Percentiles rank a stretch among this genome's conserved stretches.
Evolutionary conservation across 2,888 invertebrate species (phyloP).

Genomic region (Pachycephus smyrnensis): DNA sequence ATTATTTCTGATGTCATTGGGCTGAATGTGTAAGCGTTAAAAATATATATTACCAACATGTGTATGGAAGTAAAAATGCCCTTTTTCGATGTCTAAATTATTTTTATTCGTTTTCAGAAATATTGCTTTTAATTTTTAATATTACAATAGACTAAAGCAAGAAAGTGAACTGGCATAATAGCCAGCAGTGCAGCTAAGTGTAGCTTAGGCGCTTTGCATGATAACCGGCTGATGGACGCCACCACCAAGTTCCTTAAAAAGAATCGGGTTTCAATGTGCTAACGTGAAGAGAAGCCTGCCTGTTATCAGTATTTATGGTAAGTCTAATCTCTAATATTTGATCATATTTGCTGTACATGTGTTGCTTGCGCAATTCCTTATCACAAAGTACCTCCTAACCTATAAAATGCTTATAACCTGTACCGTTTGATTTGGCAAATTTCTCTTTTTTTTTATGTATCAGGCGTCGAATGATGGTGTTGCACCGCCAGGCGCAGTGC

Average conservation of each 20-base stretch:
- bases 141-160: not conserved
- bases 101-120: not conserved
- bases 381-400: not conserved
- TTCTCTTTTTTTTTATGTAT: not conserved
- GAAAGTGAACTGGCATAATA: not conserved
- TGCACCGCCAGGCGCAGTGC: constrained; percentile 53
- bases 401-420: not conserved
- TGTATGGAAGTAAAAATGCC: not conserved
- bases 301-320: constrained; percentile 18
- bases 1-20: not conserved
- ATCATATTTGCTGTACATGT: not conserved
- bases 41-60: not conserved
- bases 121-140: not conserved
- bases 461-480: constrained; percentile 64
- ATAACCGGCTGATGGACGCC: constrained; percentile 19
- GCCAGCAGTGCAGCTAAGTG: not conserved
- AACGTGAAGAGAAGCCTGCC: constrained; percentile 15
- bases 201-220: not conserved
- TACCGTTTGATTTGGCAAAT: not conserved
- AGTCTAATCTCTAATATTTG: not conserved
- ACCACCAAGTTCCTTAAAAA: constrained; percentile 10
- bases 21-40: not conserved
- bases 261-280: constrained; percentile 13
- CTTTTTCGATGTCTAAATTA: not conserved
- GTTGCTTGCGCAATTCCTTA: not conserved